Percentiles rank a stretch among this genome's conserved stretches.
These are phyloP conservation scores for Drosophila neotestacea DNA, from an alignment of 2,888 invertebrate genomes.

Conservation along the genomic window DNA sequence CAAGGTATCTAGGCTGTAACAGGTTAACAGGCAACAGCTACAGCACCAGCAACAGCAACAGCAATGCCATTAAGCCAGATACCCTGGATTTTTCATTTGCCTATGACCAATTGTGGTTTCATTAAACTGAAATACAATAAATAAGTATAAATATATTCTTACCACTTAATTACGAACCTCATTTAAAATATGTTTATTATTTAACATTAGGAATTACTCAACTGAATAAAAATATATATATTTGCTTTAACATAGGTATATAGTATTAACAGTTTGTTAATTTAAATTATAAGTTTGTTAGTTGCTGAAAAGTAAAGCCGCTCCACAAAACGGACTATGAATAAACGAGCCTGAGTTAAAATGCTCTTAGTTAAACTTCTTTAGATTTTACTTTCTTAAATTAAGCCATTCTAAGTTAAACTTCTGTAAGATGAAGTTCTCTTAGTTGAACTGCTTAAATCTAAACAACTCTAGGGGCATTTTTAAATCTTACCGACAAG, in stretches of 20 bases:
- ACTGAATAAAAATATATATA: not conserved
- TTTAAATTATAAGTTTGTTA: too few relatives aligned
- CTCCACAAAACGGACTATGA: not conserved
- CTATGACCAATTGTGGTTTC: constrained; percentile 8
- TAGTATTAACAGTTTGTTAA: too few relatives aligned
- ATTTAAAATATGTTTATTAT: not conserved
- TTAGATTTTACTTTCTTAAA: too few relatives aligned
- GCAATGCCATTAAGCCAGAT: not conserved
- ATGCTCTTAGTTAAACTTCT: not conserved
- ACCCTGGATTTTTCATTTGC: constrained; percentile 4
- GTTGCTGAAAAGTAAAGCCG: too few relatives aligned
- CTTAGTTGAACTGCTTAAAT: not conserved
- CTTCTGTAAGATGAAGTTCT: not conserved
- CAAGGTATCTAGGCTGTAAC: constrained; percentile 11
- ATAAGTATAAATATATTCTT: not conserved
- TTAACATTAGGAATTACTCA: not conserved
- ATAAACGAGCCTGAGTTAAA: not conserved
- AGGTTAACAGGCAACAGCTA: constrained; percentile 8
- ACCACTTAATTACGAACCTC: not conserved
- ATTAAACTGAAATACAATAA: not conserved
- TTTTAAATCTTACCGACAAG: too few relatives aligned
- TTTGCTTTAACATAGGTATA: too few relatives aligned
- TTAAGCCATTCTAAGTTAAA: too few relatives aligned
- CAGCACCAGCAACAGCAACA: not conserved
- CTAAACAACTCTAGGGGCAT: not conserved